A percentile compares a stretch with the other conserved stretches of the same genome.
Evolutionary conservation across 2,113 vertebrate species (phyloP).

Genomic region (Pterocles gutturalis): DNA sequence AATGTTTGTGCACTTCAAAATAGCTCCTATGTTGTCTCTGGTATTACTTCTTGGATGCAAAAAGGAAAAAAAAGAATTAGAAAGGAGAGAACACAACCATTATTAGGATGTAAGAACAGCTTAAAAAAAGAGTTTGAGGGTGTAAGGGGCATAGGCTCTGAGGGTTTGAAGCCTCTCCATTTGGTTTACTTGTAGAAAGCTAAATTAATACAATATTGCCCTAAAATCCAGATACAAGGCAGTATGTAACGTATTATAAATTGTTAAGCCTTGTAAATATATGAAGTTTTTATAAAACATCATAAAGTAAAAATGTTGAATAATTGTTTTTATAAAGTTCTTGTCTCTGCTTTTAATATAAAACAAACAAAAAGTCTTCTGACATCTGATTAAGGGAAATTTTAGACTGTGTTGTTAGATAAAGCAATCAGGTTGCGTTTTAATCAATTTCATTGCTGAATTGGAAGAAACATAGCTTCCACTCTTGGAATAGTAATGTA

Average conservation of each 20-base stretch:
- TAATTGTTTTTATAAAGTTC: background rate
- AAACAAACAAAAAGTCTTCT: background rate
- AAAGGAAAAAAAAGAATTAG: background rate
- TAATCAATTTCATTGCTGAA: slow-evolving; percentile 43
- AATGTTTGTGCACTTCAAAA: background rate
- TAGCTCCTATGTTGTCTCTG: background rate
- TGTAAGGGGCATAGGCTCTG: background rate
- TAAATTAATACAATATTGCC: background rate
- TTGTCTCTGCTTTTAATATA: background rate
- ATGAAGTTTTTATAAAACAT: background rate
- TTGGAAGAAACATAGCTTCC: slow-evolving; percentile 44
- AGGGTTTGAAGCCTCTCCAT: background rate
- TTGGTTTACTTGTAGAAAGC: background rate
- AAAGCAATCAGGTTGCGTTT: slow-evolving; percentile 26
- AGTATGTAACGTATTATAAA: background rate
- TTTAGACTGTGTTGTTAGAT: background rate
- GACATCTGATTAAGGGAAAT: background rate
- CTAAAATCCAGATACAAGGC: background rate
- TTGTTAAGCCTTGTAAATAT: background rate
- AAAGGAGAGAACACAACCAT: background rate
- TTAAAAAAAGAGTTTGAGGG: background rate
- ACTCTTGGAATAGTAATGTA: slow-evolving; percentile 47
- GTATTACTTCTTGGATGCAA: background rate
- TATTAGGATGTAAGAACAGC: background rate
- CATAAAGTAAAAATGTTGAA: background rate